Base-by-base conservation (phyloP, 1,140 invertebrate species). In the Polypedilum vanderplanki region DNA sequence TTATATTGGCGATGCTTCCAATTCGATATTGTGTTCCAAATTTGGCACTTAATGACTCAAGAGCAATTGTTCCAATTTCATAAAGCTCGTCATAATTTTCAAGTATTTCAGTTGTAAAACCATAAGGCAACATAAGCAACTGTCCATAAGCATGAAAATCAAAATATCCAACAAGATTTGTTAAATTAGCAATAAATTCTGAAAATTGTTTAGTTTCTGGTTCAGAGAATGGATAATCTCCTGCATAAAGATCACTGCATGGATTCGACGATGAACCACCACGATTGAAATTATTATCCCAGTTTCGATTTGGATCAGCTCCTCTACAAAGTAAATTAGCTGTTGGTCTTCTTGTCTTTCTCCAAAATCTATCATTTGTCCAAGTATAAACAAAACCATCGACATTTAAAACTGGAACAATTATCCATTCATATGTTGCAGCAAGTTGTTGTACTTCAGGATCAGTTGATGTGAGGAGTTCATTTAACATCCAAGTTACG, bases 251-350 rank as follows among this genome's bases (percentile, higher is more conserved):
- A 78, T 87, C 77, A 2, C 81, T 81, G 77, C 89, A 90, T 0
- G 85, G 84, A 78, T 87, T 81, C 0, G 73, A 78, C 17, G 84
- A 86, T 2, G 87, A 84, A 7, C 89, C 88, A 18, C 17, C 70
- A 24, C 33, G 10, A 18, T 40, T 67, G 15, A 20, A 20, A 20
- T n/a, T 22, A 41, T 40, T 67, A 8, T 86, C 88, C 80, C 89
- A 92, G 77, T 92, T 92, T 46, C 90, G 84, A 77, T 92, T 91
- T 0, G 87, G 78, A 80, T 92, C 90, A 0, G 86, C 86, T 22
- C 90, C 90, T 15, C 74, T 79, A 67, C 85, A 90, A 3, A 81
- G 75, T 0, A 74, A 22, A 1, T 78, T 33, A 33, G 1, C 76
- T 57, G 87, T 86, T 65, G 7, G 17, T 1, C 78, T 78, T 8